Base-by-base conservation (phyloP, 2,888 invertebrate genomes). In the Electrophaes corylata region DNA sequence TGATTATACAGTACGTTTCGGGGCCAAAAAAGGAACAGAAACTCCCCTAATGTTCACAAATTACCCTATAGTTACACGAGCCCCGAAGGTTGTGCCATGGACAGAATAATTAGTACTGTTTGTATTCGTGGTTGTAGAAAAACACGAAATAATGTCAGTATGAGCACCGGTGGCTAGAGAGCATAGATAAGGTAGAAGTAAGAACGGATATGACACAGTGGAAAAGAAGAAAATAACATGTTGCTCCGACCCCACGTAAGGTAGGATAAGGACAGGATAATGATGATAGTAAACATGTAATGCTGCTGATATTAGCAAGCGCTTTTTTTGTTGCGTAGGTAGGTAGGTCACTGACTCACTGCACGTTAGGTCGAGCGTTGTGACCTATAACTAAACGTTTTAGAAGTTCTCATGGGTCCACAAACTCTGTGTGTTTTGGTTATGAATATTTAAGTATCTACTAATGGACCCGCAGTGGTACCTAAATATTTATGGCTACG, bases 1-100 rank as follows among this genome's bases (percentile, higher is more conserved):
- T 37, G 16, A 37, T 16, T 35, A 14, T 35, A 14, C 16, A 3
- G 35, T 35, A 14, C 16, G 8, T 37, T 16, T 35, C 14, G 14
- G n/a, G 33, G 19, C 4, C 19, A 16, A 19, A 37, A 49, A 58
- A 33, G 16, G 16, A 23, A 40, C 31, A 49, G 31, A n/a, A n/a
- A n/a, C n/a, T 20, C 18, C 39, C 31, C 12, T 53, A 53, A 58
- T 49, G 49, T 23, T 39, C 50, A 54, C 54, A 54, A 59, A 54
- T 54, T 54, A 49, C 53, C 48, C 35, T 12, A 20, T 49, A 39
- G 44, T 49, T 48, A 33, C 8, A 14, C 5, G 43, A 20, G 23
- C 37, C 48, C 14, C 23, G 31, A 59, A 59, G 58, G 58, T 33
- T 52, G 19, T 31, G 11, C 23, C 11, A 23, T 14, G 29, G 46